Evolutionary conservation across 2,888 invertebrate genomes (phyloP), one percentile per base, ranked within the genome.

Genomic region (Mechanitis mazaeus): DNA sequence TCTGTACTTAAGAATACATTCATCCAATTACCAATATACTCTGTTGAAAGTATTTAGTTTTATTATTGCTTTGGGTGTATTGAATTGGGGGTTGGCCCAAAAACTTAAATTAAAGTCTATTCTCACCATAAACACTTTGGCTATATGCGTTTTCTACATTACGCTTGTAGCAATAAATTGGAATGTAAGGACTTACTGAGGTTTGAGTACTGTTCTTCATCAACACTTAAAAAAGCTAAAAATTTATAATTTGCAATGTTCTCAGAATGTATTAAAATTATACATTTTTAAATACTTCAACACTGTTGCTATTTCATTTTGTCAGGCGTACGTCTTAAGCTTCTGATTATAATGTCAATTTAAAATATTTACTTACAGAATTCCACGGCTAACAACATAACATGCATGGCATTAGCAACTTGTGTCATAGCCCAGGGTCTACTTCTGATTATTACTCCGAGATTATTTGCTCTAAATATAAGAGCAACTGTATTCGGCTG

Each of bases 401-500:
- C 78, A 12, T 75, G 81, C 7, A 66, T 83, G 3, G 80, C 84
- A 5, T 66, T 87, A 47, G 77, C 80, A 33, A 78, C 80, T 46
- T 81, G 83, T 6, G 66, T 85, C 20, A 69, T 84, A 7, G 79
- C 73, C 1, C 78, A 84, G 47, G 78, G 78, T 5, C 64, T 87
- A 47, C 71, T 86, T 2, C 68, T 87, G 1, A 85, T 76, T 64
- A 77, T 87, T 33, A 86, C 85, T 2, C 83, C 87, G 31, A 77
- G 88, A 1, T 69, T 87, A 5, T 84, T 86, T 63, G 83, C 86
- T 2, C 79, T 80, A 35, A 85, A 85, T 58, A 75, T 86, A 53
- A 72, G 89, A 53, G 84, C 81, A 0, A 85, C 84, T 1, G 66
- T 80, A 2, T 71, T 81, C 6, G 89, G 88, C 2, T 78, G 77